Percentiles rank a stretch among this genome's conserved stretches.
Evolutionary conservation across 1,140 invertebrate genomes (phyloP).

Genomic region (Aplysia californica): DNA sequence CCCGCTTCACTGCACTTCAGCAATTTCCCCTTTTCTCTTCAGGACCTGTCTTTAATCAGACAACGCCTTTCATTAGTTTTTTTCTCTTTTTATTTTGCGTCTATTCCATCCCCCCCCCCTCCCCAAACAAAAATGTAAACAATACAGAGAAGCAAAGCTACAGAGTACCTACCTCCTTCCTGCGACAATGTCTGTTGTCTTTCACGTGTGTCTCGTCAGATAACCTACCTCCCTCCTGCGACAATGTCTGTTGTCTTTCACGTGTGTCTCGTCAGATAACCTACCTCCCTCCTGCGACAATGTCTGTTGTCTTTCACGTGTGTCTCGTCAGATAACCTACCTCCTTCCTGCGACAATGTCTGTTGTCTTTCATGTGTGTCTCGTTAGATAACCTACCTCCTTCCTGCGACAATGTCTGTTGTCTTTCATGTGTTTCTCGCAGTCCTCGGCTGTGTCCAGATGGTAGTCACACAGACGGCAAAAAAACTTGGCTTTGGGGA

Average conservation of each 20-base stretch:
- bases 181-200: constrained; percentile 57
- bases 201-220: constrained; percentile 57
- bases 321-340: no score
- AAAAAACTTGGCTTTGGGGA: constrained; percentile 62
- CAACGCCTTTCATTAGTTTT: no score
- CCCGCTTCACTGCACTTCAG: no score
- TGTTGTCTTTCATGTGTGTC: constrained; percentile 58
- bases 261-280: neutral
- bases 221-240: no score
- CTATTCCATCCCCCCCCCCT: no score
- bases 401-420: constrained; percentile 55
- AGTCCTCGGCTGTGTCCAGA: constrained; percentile 56
- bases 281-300: constrained; percentile 49
- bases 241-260: neutral
- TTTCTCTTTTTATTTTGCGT: no score
- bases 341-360: no score
- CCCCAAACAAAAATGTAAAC: no score
- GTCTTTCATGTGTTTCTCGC: constrained; percentile 59
- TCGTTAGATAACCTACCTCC: constrained; percentile 44
- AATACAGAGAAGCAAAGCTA: no score
- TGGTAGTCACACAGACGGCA: constrained; percentile 68
- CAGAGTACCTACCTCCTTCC: no score
- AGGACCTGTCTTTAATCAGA: no score
- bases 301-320: constrained; percentile 60
- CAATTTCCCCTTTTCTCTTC: no score